Conservation (phyloP, 2,797 vertebrate species). For the Eospalax fontanierii region DNA sequence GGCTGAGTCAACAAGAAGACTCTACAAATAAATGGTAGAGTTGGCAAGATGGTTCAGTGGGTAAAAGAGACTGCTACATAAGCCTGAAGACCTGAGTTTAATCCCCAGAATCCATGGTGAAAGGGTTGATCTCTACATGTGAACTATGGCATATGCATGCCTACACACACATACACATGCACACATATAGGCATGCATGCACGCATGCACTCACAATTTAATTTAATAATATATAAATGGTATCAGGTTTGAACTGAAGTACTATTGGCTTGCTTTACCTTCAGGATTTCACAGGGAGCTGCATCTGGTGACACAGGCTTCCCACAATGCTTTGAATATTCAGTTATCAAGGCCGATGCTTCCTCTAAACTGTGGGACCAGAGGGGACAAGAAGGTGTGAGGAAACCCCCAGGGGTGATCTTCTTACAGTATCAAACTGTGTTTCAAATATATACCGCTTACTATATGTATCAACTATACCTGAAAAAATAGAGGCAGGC, state of each 20-base stretch:
- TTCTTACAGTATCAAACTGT: background rate
- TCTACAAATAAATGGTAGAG: background rate
- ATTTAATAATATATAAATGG: background rate
- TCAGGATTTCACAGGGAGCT: constrained; percentile 88
- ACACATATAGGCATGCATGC: background rate
- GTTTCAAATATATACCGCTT: background rate
- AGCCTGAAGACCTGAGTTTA: too few species aligned
- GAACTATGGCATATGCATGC: background rate
- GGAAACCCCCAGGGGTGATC: background rate
- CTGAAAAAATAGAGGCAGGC: background rate
- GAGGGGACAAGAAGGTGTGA: constrained; percentile 18
- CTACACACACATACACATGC: background rate
- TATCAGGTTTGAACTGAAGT: background rate
- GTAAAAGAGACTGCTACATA: background rate
- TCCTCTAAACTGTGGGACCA: constrained; percentile 91
- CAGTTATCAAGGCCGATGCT: constrained; percentile 91
- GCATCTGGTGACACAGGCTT: constrained; percentile 80
- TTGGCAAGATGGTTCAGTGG: background rate
- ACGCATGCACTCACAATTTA: background rate
- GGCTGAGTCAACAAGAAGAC: background rate
- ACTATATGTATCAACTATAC: background rate
- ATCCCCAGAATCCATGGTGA: background rate
- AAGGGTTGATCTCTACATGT: background rate
- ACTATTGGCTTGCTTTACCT: constrained; percentile 87
- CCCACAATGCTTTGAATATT: constrained; percentile 90